A percentile compares a stretch with the other conserved stretches of the same genome.
phyloP scores from a whole-genome alignment of 1,140 invertebrate genomes.

The Chironomus striatipennis region DNA sequence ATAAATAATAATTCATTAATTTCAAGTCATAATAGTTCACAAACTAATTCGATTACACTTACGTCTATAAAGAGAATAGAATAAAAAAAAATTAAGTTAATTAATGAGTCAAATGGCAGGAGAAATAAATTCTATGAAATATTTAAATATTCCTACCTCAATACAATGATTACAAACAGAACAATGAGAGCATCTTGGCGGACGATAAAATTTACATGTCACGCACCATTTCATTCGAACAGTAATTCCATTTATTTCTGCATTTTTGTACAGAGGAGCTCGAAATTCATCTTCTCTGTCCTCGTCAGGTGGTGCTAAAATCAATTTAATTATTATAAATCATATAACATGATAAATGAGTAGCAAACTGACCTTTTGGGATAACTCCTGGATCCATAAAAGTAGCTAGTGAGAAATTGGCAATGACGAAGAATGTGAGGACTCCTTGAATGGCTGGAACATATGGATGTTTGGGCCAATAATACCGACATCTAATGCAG shows the following conservation, averaged over 20 bases:
- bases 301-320: slow-evolving; percentile 86
- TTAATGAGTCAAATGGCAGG: background rate
- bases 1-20: background rate
- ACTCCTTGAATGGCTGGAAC: slow-evolving; percentile 88
- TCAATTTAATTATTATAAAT: slow-evolving; percentile 26
- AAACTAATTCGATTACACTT: slow-evolving; percentile 11
- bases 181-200: slow-evolving; percentile 97
- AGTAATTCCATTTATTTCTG: slow-evolving; percentile 96
- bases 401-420: slow-evolving; percentile 96
- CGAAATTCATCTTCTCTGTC: slow-evolving; percentile 94
- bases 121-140: background rate
- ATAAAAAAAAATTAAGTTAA: slow-evolving; percentile 21
- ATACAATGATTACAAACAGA: slow-evolving; percentile 99
- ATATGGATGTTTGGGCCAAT: slow-evolving; percentile 70
- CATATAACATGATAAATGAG: background rate
- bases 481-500: slow-evolving; percentile 75
- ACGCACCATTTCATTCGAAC: slow-evolving; percentile 99
- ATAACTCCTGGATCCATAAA: slow-evolving; percentile 99
- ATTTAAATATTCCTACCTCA: slow-evolving; percentile 58
- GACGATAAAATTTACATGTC: slow-evolving; percentile 98
- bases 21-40: background rate
- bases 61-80: background rate
- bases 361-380: slow-evolving; percentile 78
- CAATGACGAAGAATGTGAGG: slow-evolving; percentile 92
- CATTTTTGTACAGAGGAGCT: slow-evolving; percentile 94